phyloP scores from a whole-genome alignment of 2,113 vertebrate species.

The Alethe castanea region DNA sequence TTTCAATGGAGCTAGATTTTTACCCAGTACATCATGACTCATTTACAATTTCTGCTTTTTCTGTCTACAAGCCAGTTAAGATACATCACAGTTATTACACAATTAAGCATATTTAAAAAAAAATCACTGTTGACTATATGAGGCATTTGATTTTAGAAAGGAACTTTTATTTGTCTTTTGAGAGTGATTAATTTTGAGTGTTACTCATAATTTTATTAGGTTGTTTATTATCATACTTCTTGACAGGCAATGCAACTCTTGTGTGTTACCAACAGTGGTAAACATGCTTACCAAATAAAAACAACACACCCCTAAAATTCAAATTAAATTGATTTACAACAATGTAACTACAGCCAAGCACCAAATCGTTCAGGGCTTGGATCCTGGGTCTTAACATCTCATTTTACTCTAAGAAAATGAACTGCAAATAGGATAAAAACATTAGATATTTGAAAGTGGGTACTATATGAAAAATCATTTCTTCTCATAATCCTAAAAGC shows the following conservation, averaged over 20 bases:
- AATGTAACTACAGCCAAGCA: conserved; percentile 24
- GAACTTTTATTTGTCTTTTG: conserved; percentile 49
- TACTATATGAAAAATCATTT: conserved; percentile 75
- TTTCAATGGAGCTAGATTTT: conserved; percentile 1
- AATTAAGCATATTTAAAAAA: conserved; percentile 50
- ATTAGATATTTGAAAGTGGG: conserved; percentile 67
- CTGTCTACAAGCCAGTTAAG: conserved; percentile 66
- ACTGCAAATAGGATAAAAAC: conserved; percentile 70
- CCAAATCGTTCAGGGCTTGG: conserved; percentile 28
- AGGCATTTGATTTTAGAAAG: conserved; percentile 62
- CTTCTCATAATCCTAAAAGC: conserved; percentile 77
- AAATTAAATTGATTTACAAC: conserved; percentile 30
- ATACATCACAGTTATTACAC: conserved; percentile 59
- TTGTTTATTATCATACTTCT: conserved; percentile 44
- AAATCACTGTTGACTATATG: conserved; percentile 60
- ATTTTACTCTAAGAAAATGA: conserved; percentile 39
- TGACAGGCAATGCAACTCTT: conserved; percentile 45
- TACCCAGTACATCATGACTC: conserved; percentile 37
- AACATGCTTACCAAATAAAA: conserved; percentile 50
- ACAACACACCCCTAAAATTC: not conserved
- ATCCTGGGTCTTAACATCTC: conserved; percentile 15
- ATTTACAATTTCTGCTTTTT: conserved; percentile 59
- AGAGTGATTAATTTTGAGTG: conserved; percentile 20
- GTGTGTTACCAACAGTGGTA: conserved; percentile 13
- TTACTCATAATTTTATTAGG: conserved; percentile 6